Evolutionary conservation across 2,113 vertebrate genomes (phyloP), one percentile per base, ranked within the genome.

Genomic region (Pandion haliaetus): DNA sequence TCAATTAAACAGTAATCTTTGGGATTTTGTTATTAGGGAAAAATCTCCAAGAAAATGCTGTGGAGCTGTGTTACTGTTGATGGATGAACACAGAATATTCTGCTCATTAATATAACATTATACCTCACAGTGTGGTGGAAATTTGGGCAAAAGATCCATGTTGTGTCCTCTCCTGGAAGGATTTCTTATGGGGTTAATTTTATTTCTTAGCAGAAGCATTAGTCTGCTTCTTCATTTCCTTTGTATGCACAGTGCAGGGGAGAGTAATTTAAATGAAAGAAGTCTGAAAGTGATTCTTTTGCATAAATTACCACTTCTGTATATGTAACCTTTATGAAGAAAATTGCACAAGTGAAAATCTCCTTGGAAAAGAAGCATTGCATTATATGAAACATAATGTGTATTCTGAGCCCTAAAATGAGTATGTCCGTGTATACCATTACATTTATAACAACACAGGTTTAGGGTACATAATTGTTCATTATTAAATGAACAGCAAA

Each of bases 21-120:
- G 38, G 24, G 57, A 36, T 86, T 94, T 88, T 54, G 29, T 77
- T 85, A 88, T 88, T 54, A 79, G 63, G 63, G 23, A 59, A 83
- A 86, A 80, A 67, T 67, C 59, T 82, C 76, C 17, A 92, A 45
- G 62, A 80, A 93, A 92, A 87, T 70, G 50, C 42, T 34, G 17
- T 73, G 67, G 71, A 66, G 54, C 86, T 54, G 38, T 42, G 62
- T 88, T 86, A 34, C 54, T 76, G 3, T 62, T 97, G 94, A 93
- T 62, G 73, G 79, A 95, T 96, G 92, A 93, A 78, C 47, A 58
- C 38, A 90, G 74, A 90, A 66, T 86, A 86, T 88, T 82, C 71
- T 67, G 47, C 45, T 96, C 74, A 40, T 95, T 93, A 95, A 85
- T 70, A 49, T 54, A 88, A 88, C 85, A 80, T 88, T 80, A 90